Evolutionary conservation across 2,113 vertebrate species (phyloP).

Genomic region (Halcyon senegalensis): DNA sequence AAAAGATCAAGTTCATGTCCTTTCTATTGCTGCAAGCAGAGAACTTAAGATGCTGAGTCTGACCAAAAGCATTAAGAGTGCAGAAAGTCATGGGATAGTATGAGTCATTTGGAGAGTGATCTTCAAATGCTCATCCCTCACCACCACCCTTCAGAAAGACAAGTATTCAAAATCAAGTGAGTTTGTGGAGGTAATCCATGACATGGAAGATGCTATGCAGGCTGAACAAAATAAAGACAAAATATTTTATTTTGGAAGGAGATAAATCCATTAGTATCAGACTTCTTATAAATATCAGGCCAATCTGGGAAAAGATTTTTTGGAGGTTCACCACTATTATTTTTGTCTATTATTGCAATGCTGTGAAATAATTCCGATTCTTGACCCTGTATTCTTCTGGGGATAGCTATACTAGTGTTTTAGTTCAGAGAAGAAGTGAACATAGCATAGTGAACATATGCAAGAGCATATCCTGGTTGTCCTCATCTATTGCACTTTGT

Average conservation of each 20-base stretch:
- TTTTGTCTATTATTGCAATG: neutral
- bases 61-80: neutral
- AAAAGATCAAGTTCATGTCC: neutral
- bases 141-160: neutral
- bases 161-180: neutral
- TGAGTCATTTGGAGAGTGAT: constrained; percentile 3
- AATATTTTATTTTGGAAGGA: neutral
- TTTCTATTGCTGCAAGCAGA: constrained; percentile 10
- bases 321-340: neutral
- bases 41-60: neutral
- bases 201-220: neutral
- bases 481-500: neutral
- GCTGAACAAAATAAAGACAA: neutral
- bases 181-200: neutral
- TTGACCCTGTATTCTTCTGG: neutral
- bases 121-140: neutral
- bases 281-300: neutral
- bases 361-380: neutral
- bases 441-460: neutral
- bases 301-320: neutral
- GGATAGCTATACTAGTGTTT: neutral
- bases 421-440: neutral
- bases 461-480: neutral
- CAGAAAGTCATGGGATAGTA: neutral
- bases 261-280: neutral